Conservation (phyloP, 2,888 invertebrate genomes). For the Loripinus fragilis region DNA sequence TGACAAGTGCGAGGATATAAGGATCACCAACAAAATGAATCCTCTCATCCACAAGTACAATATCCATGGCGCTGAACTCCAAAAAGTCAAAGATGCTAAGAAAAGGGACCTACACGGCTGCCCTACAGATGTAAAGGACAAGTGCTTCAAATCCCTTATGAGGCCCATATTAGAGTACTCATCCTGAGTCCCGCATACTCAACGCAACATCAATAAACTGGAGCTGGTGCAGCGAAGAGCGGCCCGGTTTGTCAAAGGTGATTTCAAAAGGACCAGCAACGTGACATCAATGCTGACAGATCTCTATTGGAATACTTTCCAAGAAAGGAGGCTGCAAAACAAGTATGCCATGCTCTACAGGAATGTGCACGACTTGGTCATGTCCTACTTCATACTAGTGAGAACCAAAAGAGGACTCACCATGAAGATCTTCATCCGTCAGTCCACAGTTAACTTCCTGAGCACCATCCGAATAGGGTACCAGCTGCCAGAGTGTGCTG, state of each 20-base stretch:
- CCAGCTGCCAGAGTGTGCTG: neutral
- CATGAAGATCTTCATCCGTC: neutral
- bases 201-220: slow-evolving; percentile 2
- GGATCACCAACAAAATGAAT: slow-evolving; percentile 8
- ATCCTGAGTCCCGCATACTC: neutral
- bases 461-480: neutral
- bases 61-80: neutral
- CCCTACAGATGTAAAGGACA: neutral
- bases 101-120: neutral
- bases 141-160: neutral
- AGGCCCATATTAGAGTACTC: neutral
- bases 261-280: neutral
- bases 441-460: neutral
- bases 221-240: neutral
- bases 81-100: neutral
- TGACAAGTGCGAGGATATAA: slow-evolving; percentile 6
- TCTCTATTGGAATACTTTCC: neutral
- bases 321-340: neutral
- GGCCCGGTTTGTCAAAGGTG: neutral
- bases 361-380: neutral
- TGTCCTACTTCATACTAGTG: neutral
- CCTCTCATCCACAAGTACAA: neutral
- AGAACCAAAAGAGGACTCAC: neutral
- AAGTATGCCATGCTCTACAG: neutral
- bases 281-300: neutral